phyloP scores from a whole-genome alignment of 1,140 invertebrate species.

The Thaumatotibia leucotreta region DNA sequence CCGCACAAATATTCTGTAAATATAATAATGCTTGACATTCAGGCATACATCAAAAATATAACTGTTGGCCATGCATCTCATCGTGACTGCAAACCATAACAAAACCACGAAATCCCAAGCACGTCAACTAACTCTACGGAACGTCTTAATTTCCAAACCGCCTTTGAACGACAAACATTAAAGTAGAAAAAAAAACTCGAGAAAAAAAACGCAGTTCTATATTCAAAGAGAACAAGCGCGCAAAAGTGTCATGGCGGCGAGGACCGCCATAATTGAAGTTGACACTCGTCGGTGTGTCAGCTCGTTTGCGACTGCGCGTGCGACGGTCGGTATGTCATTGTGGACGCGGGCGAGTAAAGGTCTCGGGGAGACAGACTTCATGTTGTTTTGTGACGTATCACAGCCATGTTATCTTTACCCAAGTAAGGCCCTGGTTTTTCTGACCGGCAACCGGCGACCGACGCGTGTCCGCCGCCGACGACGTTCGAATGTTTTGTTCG shows the following conservation, averaged over 20 bases:
- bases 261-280: constrained; percentile 1
- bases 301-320: constrained; percentile 9
- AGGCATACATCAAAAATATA: no score
- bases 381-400: no score
- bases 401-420: no score
- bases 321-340: neutral
- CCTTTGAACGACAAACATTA: constrained; percentile 5
- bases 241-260: constrained; percentile 9
- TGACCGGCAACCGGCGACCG: no score
- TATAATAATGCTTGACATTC: no score
- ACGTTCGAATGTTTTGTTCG: no score
- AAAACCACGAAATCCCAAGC: no score
- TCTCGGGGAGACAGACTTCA: no score
- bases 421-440: no score
- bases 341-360: neutral
- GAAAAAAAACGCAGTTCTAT: constrained; percentile 4
- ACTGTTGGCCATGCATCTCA: neutral
- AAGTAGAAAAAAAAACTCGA: neutral
- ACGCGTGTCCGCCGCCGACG: no score
- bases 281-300: constrained; percentile 1
- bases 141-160: neutral
- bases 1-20: no score
- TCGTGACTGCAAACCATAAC: neutral
- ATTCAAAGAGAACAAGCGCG: constrained; percentile 8
- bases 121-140: neutral